Percentiles rank a stretch among this genome's conserved stretches.
These are phyloP conservation scores for Motacilla alba DNA, from an alignment of 2,113 vertebrate species.

Conservation along the genomic window DNA sequence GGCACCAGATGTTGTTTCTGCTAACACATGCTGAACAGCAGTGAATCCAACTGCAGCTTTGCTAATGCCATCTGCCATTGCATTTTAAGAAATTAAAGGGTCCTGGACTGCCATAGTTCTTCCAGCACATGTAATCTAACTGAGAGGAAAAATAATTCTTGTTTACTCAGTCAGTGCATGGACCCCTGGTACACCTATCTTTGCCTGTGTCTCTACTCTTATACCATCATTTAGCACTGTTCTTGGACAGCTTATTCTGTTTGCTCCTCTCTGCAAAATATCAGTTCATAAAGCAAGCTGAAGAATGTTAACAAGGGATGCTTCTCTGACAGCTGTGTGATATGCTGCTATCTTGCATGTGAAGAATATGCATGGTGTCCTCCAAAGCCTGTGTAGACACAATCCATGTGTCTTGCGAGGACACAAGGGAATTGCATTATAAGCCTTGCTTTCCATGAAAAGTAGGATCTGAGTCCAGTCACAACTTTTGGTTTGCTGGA, in stretches of 20 bases:
- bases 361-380: neutral
- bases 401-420: neutral
- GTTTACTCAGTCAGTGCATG: neutral
- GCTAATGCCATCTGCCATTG: neutral
- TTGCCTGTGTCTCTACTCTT: neutral
- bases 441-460: neutral
- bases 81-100: neutral
- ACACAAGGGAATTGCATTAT: neutral
- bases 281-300: conserved; percentile 20
- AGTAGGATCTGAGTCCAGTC: neutral
- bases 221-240: neutral
- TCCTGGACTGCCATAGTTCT: neutral
- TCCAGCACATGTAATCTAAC: neutral
- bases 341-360: conserved; percentile 25
- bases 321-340: conserved; percentile 33
- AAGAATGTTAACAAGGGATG: conserved; percentile 36
- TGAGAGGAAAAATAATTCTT: neutral
- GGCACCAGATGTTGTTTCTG: neutral
- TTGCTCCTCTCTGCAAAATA: neutral
- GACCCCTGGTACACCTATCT: neutral
- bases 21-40: neutral
- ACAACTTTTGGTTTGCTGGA: neutral
- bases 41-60: neutral
- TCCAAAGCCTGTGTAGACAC: conserved; percentile 5
- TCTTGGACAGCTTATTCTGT: neutral